Conservation (phyloP, 2,113 vertebrate species). For the Leucopsar rothschildi region DNA sequence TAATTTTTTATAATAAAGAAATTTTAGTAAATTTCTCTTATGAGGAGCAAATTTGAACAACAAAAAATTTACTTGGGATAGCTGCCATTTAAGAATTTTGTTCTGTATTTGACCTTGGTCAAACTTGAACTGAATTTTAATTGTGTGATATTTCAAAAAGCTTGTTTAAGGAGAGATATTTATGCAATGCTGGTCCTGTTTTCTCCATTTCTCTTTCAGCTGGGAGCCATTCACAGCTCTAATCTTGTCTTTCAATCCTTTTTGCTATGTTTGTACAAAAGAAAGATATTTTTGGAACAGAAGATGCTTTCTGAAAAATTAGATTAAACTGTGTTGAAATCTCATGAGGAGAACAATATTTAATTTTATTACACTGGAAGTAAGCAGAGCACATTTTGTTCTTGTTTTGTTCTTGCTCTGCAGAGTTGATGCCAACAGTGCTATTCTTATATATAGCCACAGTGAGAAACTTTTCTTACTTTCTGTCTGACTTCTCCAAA, state of each 20-base stretch:
- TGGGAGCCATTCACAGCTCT: not conserved
- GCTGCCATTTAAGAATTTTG: not conserved
- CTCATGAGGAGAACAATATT: not conserved
- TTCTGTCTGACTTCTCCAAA: not conserved
- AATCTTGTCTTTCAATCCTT: not conserved
- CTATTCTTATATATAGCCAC: not conserved
- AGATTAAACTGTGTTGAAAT: not conserved
- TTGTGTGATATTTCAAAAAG: not conserved
- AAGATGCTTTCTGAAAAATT: not conserved
- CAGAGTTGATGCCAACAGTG: not conserved
- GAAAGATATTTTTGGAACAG: not conserved
- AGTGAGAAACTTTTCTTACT: not conserved
- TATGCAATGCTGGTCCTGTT: not conserved
- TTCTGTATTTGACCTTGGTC: not conserved
- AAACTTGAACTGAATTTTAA: not conserved
- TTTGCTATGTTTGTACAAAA: not conserved
- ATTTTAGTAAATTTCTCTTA: not conserved
- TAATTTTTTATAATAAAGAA: not conserved
- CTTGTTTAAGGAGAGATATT: not conserved
- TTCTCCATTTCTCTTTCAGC: not conserved
- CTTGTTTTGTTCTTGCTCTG: not conserved
- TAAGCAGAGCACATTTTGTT: not conserved
- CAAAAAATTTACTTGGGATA: not conserved
- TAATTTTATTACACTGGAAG: not conserved
- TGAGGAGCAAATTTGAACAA: not conserved